phyloP scores from a whole-genome alignment of 2,113 vertebrate species.

The Hippocampus mohnikei region DNA sequence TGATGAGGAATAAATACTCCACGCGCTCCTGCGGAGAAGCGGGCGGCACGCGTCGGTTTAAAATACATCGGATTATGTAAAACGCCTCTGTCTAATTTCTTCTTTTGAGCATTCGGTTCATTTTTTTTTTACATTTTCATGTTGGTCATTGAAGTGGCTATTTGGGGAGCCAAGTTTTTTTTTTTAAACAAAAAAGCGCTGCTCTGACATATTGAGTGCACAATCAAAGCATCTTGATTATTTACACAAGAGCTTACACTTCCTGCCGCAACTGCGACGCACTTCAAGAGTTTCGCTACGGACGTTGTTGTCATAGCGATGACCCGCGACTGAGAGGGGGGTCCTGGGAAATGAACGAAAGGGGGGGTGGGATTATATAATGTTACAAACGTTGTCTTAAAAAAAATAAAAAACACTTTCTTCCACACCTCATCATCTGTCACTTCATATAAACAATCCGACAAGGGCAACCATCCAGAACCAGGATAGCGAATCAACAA shows the following conservation, averaged over 20 bases:
- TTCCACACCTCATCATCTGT: conserved; percentile 24
- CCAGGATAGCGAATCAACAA: background rate
- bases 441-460: conserved; percentile 2
- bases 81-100: too few relatives aligned
- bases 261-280: conserved; percentile 34
- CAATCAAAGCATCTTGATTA: conserved; percentile 47
- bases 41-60: conserved; percentile 22
- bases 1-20: conserved; percentile 99
- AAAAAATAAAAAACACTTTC: conserved; percentile 5
- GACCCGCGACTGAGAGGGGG: conserved; percentile 41
- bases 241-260: conserved; percentile 39
- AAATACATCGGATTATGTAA: background rate
- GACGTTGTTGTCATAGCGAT: conserved; percentile 37
- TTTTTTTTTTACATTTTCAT: too few relatives aligned
- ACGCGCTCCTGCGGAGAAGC: conserved; percentile 85
- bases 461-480: background rate
- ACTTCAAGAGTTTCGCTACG: conserved; percentile 13
- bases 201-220: conserved; percentile 3
- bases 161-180: too few relatives aligned
- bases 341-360: conserved; percentile 61
- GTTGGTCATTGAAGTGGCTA: too few relatives aligned
- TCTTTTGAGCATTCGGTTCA: too few relatives aligned
- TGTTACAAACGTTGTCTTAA: conserved; percentile 12
- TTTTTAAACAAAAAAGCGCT: too few relatives aligned
- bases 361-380: conserved; percentile 7